Conservation (phyloP, 2,888 invertebrate genomes). For the Cephus rjabovi region DNA sequence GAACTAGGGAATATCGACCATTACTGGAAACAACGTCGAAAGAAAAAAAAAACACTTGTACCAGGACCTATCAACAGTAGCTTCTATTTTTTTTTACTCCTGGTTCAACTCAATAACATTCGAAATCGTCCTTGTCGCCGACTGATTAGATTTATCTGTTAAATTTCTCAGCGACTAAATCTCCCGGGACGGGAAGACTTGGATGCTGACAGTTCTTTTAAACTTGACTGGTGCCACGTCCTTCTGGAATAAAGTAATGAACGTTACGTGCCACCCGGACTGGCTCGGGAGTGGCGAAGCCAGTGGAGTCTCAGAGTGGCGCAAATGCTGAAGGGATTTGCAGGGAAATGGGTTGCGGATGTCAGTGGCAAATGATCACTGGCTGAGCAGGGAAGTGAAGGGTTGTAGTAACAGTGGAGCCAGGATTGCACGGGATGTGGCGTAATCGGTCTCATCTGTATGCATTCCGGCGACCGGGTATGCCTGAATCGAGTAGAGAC, state of each 20-base stretch:
- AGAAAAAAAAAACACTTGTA: not conserved
- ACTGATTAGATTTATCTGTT: not conserved
- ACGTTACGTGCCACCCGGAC: not conserved
- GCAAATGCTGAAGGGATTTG: conserved; percentile 28
- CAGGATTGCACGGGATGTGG: conserved; percentile 31
- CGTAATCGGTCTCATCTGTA: conserved; percentile 45
- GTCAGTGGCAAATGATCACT: conserved; percentile 43
- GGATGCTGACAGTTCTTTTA: not conserved
- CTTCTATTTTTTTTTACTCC: not conserved
- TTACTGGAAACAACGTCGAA: not conserved
- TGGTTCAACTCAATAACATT: not conserved
- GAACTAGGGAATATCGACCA: not conserved
- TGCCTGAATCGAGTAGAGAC: conserved; percentile 31
- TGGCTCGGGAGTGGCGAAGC: not conserved
- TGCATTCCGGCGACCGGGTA: conserved; percentile 35
- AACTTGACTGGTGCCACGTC: not conserved
- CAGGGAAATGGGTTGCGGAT: conserved; percentile 37
- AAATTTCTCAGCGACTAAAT: not conserved
- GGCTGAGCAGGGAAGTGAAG: conserved; percentile 21
- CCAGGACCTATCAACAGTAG: not conserved
- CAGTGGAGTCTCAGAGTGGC: conserved; percentile 5
- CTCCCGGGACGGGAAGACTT: not conserved
- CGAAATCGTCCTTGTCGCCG: not conserved
- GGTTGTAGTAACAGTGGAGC: conserved; percentile 25
- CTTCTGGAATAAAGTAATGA: not conserved